These are phyloP conservation scores for Nannospalax galili DNA, from an alignment of 2,113 vertebrate species.

Conservation along the genomic window DNA sequence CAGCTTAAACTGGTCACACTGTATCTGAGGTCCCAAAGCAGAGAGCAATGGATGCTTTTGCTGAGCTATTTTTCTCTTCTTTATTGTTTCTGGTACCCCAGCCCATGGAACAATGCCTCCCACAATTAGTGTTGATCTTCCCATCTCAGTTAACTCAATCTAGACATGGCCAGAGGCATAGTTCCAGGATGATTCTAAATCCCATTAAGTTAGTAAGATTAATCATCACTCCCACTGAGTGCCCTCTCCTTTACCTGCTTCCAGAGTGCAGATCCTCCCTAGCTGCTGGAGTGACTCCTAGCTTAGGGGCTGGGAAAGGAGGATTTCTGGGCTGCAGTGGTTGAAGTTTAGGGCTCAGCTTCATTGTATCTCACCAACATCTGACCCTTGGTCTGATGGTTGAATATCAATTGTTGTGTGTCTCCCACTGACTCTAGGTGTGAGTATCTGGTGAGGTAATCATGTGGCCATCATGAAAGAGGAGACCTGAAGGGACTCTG, in stretches of 20 bases:
- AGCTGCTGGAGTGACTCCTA: background rate
- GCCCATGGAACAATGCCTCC: background rate
- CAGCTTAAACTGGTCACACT: background rate
- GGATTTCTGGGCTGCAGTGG: background rate
- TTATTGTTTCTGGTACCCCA: background rate
- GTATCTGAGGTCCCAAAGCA: background rate
- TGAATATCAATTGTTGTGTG: background rate
- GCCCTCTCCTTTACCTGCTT: background rate
- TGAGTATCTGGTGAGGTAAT: background rate
- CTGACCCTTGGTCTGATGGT: too few species aligned
- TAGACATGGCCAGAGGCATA: too few species aligned
- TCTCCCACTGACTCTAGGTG: background rate
- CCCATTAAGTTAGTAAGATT: background rate
- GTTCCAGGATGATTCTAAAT: background rate
- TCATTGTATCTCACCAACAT: background rate
- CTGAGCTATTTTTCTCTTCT: background rate
- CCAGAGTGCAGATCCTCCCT: background rate
- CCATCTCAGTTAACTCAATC: background rate
- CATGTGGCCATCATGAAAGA: background rate
- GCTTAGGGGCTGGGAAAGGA: background rate
- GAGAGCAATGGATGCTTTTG: background rate
- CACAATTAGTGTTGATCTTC: background rate
- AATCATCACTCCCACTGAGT: background rate
- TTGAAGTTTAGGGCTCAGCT: background rate
- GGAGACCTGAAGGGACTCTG: background rate